Conservation (phyloP, 2,113 vertebrate species). For the Microcebus griseorufus region DNA sequence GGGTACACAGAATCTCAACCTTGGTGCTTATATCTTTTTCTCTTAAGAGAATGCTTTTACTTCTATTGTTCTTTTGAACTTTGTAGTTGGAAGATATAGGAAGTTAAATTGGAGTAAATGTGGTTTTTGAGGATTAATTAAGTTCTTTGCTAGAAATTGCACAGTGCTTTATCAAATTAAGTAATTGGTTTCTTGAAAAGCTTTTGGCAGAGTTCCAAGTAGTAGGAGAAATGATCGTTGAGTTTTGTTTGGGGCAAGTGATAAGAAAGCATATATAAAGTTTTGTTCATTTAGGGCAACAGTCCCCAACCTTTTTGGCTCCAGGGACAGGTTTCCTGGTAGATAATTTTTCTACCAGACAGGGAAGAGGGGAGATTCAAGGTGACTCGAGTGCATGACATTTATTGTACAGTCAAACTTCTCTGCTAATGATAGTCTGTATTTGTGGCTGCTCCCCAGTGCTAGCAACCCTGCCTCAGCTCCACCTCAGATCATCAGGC, state of each 20-base stretch:
- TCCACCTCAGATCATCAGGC: too few relatives aligned
- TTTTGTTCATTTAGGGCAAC: not conserved
- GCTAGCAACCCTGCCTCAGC: too few relatives aligned
- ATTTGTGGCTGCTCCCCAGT: too few relatives aligned
- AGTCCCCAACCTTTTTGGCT: too few relatives aligned
- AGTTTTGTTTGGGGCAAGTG: not conserved
- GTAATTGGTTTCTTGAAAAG: slow-evolving; percentile 48
- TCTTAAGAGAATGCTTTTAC: not conserved
- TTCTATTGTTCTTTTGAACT: slow-evolving; percentile 15
- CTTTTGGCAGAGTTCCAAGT: not conserved
- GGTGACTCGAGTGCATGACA: too few relatives aligned
- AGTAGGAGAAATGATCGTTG: not conserved
- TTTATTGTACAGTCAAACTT: too few relatives aligned
- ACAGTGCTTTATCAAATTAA: slow-evolving; percentile 56
- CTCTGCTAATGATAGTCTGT: too few relatives aligned
- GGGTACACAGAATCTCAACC: not conserved
- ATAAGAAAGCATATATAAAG: not conserved
- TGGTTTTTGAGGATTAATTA: slow-evolving; percentile 32
- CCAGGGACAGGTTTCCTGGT: too few relatives aligned
- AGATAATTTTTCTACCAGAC: too few relatives aligned
- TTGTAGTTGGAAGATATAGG: not conserved
- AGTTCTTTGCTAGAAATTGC: not conserved
- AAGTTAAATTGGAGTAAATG: not conserved
- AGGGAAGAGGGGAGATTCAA: too few relatives aligned
- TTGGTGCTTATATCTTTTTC: not conserved